Evolutionary conservation across 2,113 vertebrate genomes (phyloP), one percentile per base, ranked within the genome.

Genomic region (Pterocles gutturalis): DNA sequence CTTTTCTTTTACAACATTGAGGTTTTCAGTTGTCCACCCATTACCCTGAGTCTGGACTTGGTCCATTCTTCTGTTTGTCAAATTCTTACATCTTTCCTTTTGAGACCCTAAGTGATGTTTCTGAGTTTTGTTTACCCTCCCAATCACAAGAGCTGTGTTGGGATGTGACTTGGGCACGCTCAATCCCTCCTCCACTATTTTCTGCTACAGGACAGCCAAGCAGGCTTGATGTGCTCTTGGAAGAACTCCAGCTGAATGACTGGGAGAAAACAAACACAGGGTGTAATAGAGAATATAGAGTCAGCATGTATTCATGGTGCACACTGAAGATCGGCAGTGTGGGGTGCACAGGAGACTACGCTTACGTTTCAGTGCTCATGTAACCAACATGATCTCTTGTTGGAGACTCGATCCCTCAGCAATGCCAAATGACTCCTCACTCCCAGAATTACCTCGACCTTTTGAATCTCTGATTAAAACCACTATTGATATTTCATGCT

Each of bases 271-370:
- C 45, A 87, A 92, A 69, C 54, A 54, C 17, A 4, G 71, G 45
- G 24, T 46, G 79, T 17, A 72, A 34, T 19, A 64, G 9, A 69
- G 78, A 60, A 14, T 19, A 22, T 3, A 6, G 49, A 78, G 73
- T 33, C 57, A 76, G 53, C 9, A 28, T 1, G 0, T 7, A 43
- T 24, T 67, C 5, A 5, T 3, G n/a, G 71, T 0, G 0, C n/a
- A 18, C 48, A 3, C 24, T 0, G 9, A 55, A 51, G 22, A 43
- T 11, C 0, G 0, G 43, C 43, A 13, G 24, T 0, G 3, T 6
- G 19, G 71, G n/a, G 13, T 25, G 18, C 28, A 6, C 29, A 60
- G 78, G 62, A 61, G 33, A 67, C 34, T 29, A 28, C 1, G 0
- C 31, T 64, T 65, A 2, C 0, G 0, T 46, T 41, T 61, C 86